Percentiles rank a stretch among this genome's conserved stretches.
These are phyloP conservation scores for Papilio demoleus DNA, from an alignment of 2,888 invertebrate genomes.

Conservation along the genomic window DNA sequence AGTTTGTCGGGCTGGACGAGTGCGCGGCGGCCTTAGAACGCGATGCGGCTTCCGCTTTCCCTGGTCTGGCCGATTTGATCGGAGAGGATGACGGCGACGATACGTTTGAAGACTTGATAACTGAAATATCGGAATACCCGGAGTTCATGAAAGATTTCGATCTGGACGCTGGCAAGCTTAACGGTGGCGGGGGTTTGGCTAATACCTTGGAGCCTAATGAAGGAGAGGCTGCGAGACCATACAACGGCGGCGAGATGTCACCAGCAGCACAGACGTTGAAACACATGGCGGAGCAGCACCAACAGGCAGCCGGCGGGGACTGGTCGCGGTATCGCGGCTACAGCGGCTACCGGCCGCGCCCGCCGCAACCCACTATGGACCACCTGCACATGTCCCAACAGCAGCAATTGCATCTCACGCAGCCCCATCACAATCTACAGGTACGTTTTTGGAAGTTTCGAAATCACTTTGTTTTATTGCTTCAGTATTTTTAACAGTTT, in stretches of 20 bases:
- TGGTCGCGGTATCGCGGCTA: slow-evolving; percentile 82
- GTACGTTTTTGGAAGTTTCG: slow-evolving; percentile 72
- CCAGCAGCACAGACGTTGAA: slow-evolving; percentile 97
- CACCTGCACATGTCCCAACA: slow-evolving; percentile 93
- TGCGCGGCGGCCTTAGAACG: slow-evolving; percentile 94
- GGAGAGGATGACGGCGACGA: slow-evolving; percentile 93
- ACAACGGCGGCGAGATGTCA: slow-evolving; percentile 88
- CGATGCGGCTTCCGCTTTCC: slow-evolving; percentile 90
- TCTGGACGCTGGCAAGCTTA: slow-evolving; percentile 72
- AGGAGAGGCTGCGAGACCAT: slow-evolving; percentile 76
- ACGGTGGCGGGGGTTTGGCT: slow-evolving; percentile 62
- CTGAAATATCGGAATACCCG: slow-evolving; percentile 92
- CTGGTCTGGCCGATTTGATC: slow-evolving; percentile 91
- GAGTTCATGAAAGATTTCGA: slow-evolving; percentile 94
- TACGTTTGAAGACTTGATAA: slow-evolving; percentile 93
- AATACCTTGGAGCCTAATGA: slow-evolving; percentile 72
- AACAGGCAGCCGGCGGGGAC: slow-evolving; percentile 87
- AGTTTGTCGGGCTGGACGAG: slow-evolving; percentile 93
- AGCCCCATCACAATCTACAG: slow-evolving; percentile 92
- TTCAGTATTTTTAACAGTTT: background rate
- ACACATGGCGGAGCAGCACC: slow-evolving; percentile 98
- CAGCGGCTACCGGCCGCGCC: slow-evolving; percentile 78
- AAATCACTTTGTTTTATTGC: too few species aligned
- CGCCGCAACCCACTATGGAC: slow-evolving; percentile 69
- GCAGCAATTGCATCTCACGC: slow-evolving; percentile 93